Evolutionary conservation across 2,888 invertebrate species (phyloP).

Genomic region (Macaria notata): DNA sequence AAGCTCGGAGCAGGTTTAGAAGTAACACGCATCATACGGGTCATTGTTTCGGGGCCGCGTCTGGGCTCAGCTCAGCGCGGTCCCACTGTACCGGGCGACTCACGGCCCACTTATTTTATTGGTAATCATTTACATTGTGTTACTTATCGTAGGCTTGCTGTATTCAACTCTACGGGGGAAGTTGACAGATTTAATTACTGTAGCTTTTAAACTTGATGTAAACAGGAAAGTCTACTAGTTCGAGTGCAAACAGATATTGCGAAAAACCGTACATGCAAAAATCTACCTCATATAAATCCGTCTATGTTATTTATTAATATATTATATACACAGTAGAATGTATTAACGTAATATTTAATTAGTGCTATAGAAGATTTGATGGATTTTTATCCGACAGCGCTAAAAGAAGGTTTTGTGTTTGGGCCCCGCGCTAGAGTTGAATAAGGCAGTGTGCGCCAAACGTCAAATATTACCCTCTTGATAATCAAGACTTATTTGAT

Average conservation of each 20-base stretch:
- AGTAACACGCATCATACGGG: constrained; percentile 75
- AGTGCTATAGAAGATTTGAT: too few species aligned
- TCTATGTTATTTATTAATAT: too few species aligned
- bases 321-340: too few species aligned
- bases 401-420: too few species aligned
- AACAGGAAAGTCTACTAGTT: too few species aligned
- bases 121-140: constrained; percentile 68
- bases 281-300: constrained; percentile 26
- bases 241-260: too few species aligned
- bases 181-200: too few species aligned
- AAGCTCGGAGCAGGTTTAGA: constrained; percentile 70
- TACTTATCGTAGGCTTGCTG: constrained; percentile 54
- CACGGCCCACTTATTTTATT: constrained; percentile 66
- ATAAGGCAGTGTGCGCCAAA: constrained; percentile 34
- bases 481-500: constrained; percentile 66
- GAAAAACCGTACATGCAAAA: too few species aligned
- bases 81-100: constrained; percentile 52
- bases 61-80: constrained; percentile 60
- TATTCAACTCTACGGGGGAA: constrained; percentile 41
- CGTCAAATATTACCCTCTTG: constrained; percentile 59
- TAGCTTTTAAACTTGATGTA: too few species aligned
- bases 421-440: constrained; percentile 36
- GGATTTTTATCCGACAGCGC: too few species aligned
- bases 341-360: too few species aligned
- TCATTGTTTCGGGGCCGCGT: constrained; percentile 66